phyloP scores from a whole-genome alignment of 2,113 vertebrate genomes.

The Leucoraja erinaceus region DNA sequence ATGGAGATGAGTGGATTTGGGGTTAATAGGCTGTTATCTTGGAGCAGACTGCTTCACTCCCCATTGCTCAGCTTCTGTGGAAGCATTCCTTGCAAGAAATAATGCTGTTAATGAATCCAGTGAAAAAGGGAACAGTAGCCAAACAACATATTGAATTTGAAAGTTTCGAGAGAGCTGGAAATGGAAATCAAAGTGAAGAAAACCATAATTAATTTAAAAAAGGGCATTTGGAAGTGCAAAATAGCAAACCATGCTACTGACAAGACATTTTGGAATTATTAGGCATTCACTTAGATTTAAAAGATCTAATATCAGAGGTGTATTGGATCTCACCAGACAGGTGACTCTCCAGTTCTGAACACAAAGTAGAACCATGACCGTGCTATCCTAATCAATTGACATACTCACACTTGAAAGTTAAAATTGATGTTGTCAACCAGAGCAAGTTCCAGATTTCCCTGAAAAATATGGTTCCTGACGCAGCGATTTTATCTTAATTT shows the following conservation, averaged over 20 bases:
- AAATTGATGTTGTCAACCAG: too few relatives aligned
- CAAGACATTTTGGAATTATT: not conserved
- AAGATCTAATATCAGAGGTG: not conserved
- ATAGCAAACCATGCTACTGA: not conserved
- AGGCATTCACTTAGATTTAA: not conserved
- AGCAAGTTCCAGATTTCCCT: too few relatives aligned
- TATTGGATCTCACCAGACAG: not conserved
- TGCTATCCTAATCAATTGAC: not conserved
- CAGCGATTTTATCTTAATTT: too few relatives aligned
- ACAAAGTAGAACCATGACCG: not conserved
- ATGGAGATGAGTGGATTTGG: constrained; percentile 60
- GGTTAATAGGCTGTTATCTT: constrained; percentile 53
- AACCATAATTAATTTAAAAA: not conserved
- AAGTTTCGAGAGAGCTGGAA: not conserved
- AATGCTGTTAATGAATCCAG: not conserved
- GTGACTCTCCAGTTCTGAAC: not conserved
- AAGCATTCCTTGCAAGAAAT: not conserved
- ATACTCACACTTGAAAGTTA: too few relatives aligned
- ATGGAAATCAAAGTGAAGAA: not conserved
- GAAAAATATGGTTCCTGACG: too few relatives aligned
- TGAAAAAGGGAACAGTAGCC: not conserved
- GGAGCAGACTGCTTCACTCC: constrained; percentile 54
- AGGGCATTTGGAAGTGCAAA: not conserved
- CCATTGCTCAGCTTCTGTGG: not conserved
- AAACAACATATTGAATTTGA: not conserved